phyloP scores from a whole-genome alignment of 2,113 vertebrate species.

The Cygnus atratus region DNA sequence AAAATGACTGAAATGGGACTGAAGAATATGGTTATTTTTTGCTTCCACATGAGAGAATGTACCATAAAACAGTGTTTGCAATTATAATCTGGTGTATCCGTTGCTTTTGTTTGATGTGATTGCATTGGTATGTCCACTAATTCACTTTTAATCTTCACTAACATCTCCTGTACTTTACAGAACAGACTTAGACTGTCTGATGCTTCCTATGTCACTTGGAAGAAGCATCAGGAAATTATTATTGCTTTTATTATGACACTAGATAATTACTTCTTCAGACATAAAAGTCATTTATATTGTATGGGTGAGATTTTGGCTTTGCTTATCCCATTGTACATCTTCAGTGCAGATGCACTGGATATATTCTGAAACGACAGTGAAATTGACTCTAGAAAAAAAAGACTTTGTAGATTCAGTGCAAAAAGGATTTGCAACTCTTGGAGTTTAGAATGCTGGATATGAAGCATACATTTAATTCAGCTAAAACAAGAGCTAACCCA shows the following conservation, averaged over 20 bases:
- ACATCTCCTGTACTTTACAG: background rate
- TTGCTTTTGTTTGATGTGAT: background rate
- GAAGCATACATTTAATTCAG: background rate
- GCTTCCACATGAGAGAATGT: background rate
- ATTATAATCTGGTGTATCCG: background rate
- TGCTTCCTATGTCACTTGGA: slow-evolving; percentile 32
- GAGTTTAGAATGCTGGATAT: background rate
- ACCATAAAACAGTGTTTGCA: background rate
- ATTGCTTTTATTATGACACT: slow-evolving; percentile 8
- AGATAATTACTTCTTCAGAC: slow-evolving; percentile 51
- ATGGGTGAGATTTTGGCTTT: background rate
- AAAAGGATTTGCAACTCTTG: background rate
- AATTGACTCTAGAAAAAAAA: background rate
- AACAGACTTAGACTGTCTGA: background rate
- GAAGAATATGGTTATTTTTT: slow-evolving; percentile 33
- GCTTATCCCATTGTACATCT: background rate
- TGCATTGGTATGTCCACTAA: background rate
- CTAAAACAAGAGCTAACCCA: background rate
- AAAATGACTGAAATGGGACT: slow-evolving; percentile 36
- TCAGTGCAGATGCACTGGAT: background rate
- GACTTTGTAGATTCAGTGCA: background rate
- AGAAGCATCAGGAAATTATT: slow-evolving; percentile 30
- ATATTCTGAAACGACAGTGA: background rate
- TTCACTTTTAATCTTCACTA: slow-evolving; percentile 12
- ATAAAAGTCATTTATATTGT: slow-evolving; percentile 20